Evolutionary conservation across 2,888 invertebrate species (phyloP), one percentile per base, ranked within the genome.

Genomic region (Drosophila peninsularis): DNA sequence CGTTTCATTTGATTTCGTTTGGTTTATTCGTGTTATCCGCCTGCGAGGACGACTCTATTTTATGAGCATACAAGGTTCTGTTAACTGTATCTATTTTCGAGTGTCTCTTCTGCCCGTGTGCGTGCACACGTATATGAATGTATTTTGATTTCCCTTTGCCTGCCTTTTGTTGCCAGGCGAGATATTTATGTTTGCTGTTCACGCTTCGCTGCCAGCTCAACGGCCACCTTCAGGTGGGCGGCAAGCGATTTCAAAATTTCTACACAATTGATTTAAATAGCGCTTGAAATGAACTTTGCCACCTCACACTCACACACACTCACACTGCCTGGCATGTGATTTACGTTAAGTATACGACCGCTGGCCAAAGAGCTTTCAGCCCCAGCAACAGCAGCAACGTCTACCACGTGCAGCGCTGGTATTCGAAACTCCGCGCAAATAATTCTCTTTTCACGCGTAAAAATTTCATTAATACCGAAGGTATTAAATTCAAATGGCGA

Each of bases 201-300:
- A 85, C 82, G 83, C 86, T 83, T 75, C 77, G 65, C 72, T 71
- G 62, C 68, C 67, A 70, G 49, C 63, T 21, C 36, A 61, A 44
- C 60, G 27, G 44, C n/a, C 14, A n/a, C 36, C 57, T 61, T 60
- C 62, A 62, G 55, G 54, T 47, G 65, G 55, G 66, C 66, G 24
- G 45, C 27, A 66, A 82, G 69, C 73, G 56, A 44, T 79, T 85
- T 70, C 41, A 66, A 81, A 80, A 79, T 81, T 82, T 84, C 82
- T 80, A 82, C 82, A 81, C 84, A 84, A 85, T 85, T 85, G 84
- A 85, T 85, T 85, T 79, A 84, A 86, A 86, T 82, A 71, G 82
- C 84, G 67, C 65, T 80, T 68, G 58, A 75, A 80, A 69, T 74
- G 65, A 67, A 64, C 65, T 60, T 36, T 49, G 34, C 30, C 41